A percentile compares a stretch with the other conserved stretches of the same genome.
phyloP scores from a whole-genome alignment of 2,888 invertebrate species.

The Himalopsyche japonica region DNA sequence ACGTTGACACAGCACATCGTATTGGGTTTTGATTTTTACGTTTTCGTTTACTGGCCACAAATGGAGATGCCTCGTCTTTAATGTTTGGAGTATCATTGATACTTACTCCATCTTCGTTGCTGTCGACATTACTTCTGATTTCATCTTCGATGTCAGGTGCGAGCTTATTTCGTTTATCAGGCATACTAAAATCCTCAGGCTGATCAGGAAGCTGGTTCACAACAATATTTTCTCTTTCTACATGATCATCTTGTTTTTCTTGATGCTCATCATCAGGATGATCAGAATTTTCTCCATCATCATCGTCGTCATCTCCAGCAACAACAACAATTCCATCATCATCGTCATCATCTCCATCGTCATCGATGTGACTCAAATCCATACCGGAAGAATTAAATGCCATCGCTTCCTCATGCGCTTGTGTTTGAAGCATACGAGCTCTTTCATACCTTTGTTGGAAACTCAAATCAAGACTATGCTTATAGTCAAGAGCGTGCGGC shows the following conservation, averaged over 20 bases:
- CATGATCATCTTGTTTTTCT: constrained; percentile 40
- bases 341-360: constrained; percentile 68
- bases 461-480: constrained; percentile 66
- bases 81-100: constrained; percentile 59
- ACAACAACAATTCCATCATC: constrained; percentile 80
- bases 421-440: constrained; percentile 47
- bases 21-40: constrained; percentile 88
- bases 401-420: constrained; percentile 51
- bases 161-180: constrained; percentile 61
- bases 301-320: constrained; percentile 76
- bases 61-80: constrained; percentile 59
- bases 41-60: constrained; percentile 76
- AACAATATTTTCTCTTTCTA: background rate
- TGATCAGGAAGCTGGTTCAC: constrained; percentile 51
- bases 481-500: constrained; percentile 62
- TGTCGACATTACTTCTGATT: constrained; percentile 64
- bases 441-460: constrained; percentile 55
- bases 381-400: constrained; percentile 49
- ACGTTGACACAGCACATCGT: constrained; percentile 67
- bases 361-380: constrained; percentile 52
- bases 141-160: constrained; percentile 58
- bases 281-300: constrained; percentile 46
- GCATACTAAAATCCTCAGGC: constrained; percentile 66
- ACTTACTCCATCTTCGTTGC: constrained; percentile 66
- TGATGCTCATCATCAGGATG: constrained; percentile 47